Evolutionary conservation across 2,113 vertebrate genomes (phyloP).

Genomic region (Caretta caretta): DNA sequence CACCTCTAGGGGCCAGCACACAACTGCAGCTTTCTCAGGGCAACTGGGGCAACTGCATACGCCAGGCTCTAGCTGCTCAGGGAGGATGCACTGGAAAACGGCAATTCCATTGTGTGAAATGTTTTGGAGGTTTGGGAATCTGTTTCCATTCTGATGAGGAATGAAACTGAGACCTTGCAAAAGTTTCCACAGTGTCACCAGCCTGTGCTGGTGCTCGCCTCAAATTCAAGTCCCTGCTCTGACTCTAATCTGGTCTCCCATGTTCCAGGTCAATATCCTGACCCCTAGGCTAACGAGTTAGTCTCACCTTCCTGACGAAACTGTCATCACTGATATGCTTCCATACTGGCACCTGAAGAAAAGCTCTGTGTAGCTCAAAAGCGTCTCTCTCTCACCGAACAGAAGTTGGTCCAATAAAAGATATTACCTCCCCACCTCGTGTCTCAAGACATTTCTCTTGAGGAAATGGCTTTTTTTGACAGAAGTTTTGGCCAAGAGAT

Average conservation of each 20-base stretch:
- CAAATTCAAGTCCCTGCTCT: not conserved
- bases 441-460: not conserved
- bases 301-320: not conserved
- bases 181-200: not conserved
- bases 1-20: not conserved
- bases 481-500: not conserved
- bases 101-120: not conserved
- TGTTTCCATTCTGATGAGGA: not conserved
- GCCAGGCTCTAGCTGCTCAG: too few relatives aligned
- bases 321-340: too few relatives aligned
- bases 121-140: not conserved
- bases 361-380: not conserved
- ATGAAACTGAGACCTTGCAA: not conserved
- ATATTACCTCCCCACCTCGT: not conserved
- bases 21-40: not conserved
- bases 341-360: not conserved
- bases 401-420: not conserved
- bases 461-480: not conserved
- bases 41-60: too few relatives aligned
- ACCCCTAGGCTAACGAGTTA: not conserved
- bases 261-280: not conserved
- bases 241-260: not conserved
- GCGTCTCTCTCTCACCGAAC: not conserved
- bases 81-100: not conserved
- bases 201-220: fast-evolving